phyloP scores from a whole-genome alignment of 2,113 vertebrate species.

The Aspiorhynchus laticeps region DNA sequence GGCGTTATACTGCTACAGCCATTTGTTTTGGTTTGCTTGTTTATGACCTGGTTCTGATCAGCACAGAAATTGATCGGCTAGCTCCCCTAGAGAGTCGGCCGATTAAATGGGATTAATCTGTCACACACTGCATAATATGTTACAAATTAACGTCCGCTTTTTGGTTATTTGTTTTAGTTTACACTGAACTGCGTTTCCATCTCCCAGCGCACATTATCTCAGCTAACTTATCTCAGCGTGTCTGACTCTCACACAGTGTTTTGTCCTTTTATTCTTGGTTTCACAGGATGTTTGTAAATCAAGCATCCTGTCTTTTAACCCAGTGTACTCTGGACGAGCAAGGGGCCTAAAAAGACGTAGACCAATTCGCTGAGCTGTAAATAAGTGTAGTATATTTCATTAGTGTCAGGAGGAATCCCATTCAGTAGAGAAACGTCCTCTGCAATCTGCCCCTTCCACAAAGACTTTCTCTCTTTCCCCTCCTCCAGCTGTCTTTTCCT shows the following conservation, averaged over 20 bases:
- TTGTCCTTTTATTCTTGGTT: neutral
- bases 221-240: neutral
- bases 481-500: neutral
- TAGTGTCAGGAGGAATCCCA: constrained; percentile 3
- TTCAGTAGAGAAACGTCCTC: neutral
- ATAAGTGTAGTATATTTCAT: neutral
- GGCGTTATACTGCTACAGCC: neutral
- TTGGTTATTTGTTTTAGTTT: neutral
- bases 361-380: neutral
- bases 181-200: neutral
- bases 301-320: constrained; percentile 11
- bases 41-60: constrained; percentile 8
- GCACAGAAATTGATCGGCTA: neutral
- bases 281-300: constrained; percentile 35
- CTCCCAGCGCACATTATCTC: neutral
- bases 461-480: constrained; percentile 20
- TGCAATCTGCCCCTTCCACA: constrained; percentile 18
- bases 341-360: neutral
- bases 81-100: neutral
- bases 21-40: neutral
- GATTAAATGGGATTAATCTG: neutral
- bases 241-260: constrained; percentile 7
- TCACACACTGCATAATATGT: neutral
- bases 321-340: neutral
- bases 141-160: constrained; percentile 7